phyloP scores from a whole-genome alignment of 2,888 invertebrate genomes.

The Neocrepidodera transversa region DNA sequence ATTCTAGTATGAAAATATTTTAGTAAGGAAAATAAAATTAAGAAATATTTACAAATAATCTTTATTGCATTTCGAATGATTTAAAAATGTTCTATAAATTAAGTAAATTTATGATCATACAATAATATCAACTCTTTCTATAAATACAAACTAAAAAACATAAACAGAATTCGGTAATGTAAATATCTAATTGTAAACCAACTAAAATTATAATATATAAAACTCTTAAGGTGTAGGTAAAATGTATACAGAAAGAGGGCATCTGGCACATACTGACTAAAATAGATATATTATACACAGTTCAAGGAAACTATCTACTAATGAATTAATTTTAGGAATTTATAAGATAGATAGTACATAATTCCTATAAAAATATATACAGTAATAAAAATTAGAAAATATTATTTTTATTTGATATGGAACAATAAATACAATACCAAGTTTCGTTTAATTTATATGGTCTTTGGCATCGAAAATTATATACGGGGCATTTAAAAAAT shows the following conservation, averaged over 20 bases:
- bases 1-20: too few species aligned
- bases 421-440: too few species aligned
- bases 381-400: neutral
- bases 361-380: slow-evolving; percentile 5
- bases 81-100: slow-evolving; percentile 37
- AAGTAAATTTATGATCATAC: slow-evolving; percentile 35
- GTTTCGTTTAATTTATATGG: too few species aligned
- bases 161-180: slow-evolving; percentile 49
- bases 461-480: too few species aligned
- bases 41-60: slow-evolving; percentile 33
- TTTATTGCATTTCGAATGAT: slow-evolving; percentile 40
- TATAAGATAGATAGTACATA: slow-evolving; percentile 35
- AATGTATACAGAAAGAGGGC: slow-evolving; percentile 59
- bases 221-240: slow-evolving; percentile 58
- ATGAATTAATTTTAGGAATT: slow-evolving; percentile 51
- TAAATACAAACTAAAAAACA: slow-evolving; percentile 48
- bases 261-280: slow-evolving; percentile 56
- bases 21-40: neutral
- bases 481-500: too few species aligned
- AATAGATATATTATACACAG: slow-evolving; percentile 59
- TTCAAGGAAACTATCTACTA: slow-evolving; percentile 58
- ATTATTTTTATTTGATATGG: too few species aligned
- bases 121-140: slow-evolving; percentile 42
- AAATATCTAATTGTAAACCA: slow-evolving; percentile 54
- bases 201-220: slow-evolving; percentile 55